Base-by-base conservation (phyloP, 2,113 vertebrate genomes). In the Agapornis roseicollis region DNA sequence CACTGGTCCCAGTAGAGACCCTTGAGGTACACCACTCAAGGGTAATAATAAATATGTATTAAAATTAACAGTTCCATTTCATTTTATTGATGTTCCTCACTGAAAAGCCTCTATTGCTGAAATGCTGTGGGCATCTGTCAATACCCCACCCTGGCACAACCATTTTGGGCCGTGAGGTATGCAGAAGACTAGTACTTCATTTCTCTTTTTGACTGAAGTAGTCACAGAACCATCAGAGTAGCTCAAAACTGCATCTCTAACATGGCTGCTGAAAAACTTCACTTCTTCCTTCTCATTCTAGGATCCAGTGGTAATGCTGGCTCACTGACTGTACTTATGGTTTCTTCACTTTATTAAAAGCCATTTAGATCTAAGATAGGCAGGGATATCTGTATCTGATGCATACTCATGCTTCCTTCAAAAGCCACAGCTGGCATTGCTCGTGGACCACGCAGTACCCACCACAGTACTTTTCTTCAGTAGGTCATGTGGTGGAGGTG, bases 131-230 rank as follows among this genome's bases (percentile, higher is more conserved):
- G 35, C 24, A 74, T 69, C 39, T 17, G 15, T 27, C 17, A 31
- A 14, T 44, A 27, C 11, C 33, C 10, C 17, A 50, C 42, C 16
- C 37, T 28, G 18, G 27, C 55, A 86, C 6, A n/a, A 25, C 2
- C 44, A 65, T 65, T 93, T 60, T 1, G 1, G 68, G 42, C n/a
- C 39, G 6, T 9, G 17, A 87, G 31, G 27, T 39, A 53, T 64
- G 16, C 37, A 50, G n/a, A 19, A 89, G 73, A 79, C 28, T 20
- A 64, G 80, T 84, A 84, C 80, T 96, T 96, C 41, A 52, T 95
- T 93, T 96, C 86, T 94, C 84, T 78, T 96, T 97, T 93, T 95
- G 96, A 94, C 74, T 24, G 76, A 93, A 78, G 79, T 84, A 90
- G 89, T 79, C 70, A 61, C 82, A 97, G 94, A 94, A 84, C 72